Base-by-base conservation (phyloP, 2,888 invertebrate genomes). In the Chirona hameri region DNA sequence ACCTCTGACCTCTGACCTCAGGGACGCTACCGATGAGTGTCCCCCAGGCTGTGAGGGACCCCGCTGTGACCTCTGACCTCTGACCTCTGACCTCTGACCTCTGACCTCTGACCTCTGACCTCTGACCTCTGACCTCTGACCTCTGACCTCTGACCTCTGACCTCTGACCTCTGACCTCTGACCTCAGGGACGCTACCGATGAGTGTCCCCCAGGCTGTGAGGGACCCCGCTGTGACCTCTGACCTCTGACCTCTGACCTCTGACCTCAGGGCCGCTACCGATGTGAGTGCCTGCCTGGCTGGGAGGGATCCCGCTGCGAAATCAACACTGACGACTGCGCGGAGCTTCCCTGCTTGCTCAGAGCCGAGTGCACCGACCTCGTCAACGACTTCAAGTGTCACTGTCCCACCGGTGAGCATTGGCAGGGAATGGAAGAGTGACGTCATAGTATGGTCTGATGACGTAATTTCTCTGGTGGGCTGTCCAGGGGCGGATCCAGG, bases 141-240 rank as follows among this genome's bases (percentile, higher is more conserved):
- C 39, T 39, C 39, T 39, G 39, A 5, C 46, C 29, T 9, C 86
- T 86, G 90, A 52, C 52, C 52, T 48, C 12, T 52, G 97, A 97
- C 21, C 91, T 97, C 85, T 98, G 94, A 88, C 94, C 52, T 52
- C 1, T 52, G 52, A 52, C 52, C 39, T 39, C 39, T 52, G 39
- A 12, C 46, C 29, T 9, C 86, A 87, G 90, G 97, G 97, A 18
- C 91, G 97, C 85, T 98, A 94, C 88, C 94, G 95, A 88, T 99
- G 95, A 97, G 88, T 99, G 99, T 88, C 90, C 95, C 82, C 94
- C 96, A 31, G 99, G 99, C 72, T 99, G 99, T 98, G 96, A 97
- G 88, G 99, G 99, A 84, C 12, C 12, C 52, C 52, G 1, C 52
- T 52, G 12, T 52, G 52, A 52, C 52, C 52, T 48, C 12, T 52